Percentiles rank a stretch among this genome's conserved stretches.
Evolutionary conservation across 2,113 vertebrate genomes (phyloP).

Genomic region (Rhinolophus sinicus): DNA sequence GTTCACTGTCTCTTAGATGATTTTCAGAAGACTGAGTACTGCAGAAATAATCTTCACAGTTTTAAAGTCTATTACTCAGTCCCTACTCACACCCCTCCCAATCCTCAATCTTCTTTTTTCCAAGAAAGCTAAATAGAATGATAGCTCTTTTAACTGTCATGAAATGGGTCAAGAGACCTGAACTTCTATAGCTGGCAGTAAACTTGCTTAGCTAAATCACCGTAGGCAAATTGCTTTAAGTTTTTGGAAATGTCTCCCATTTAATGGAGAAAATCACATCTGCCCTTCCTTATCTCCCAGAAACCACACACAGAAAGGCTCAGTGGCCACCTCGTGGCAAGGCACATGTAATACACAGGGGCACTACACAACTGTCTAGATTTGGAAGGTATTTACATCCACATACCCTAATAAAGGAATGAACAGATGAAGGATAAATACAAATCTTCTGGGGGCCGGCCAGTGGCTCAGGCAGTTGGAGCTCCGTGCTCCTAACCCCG

Average conservation of each 20-base stretch:
- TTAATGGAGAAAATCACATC: background rate
- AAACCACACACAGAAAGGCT: background rate
- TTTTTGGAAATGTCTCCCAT: background rate
- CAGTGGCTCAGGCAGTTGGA: too few species aligned
- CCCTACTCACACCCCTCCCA: background rate
- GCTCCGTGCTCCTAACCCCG: too few species aligned
- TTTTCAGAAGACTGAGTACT: background rate
- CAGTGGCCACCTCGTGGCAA: background rate
- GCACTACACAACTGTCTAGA: background rate
- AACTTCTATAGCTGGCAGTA: background rate
- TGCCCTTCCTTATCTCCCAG: background rate
- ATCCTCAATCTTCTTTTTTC: background rate
- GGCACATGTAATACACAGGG: background rate
- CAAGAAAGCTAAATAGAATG: conserved; percentile 6
- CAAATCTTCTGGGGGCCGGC: background rate
- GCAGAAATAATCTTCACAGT: background rate
- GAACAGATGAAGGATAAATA: background rate
- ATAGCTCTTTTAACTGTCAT: background rate
- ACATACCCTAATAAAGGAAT: background rate
- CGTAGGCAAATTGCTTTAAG: background rate
- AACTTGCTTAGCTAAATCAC: background rate
- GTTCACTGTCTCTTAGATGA: background rate
- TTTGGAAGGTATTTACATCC: background rate
- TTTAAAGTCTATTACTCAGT: background rate
- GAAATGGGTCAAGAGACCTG: background rate